Evolutionary conservation across 37 sponge, comb jelly and placozoan genomes (phyloP).

Genomic region (Cliona cf. orientalis): DNA sequence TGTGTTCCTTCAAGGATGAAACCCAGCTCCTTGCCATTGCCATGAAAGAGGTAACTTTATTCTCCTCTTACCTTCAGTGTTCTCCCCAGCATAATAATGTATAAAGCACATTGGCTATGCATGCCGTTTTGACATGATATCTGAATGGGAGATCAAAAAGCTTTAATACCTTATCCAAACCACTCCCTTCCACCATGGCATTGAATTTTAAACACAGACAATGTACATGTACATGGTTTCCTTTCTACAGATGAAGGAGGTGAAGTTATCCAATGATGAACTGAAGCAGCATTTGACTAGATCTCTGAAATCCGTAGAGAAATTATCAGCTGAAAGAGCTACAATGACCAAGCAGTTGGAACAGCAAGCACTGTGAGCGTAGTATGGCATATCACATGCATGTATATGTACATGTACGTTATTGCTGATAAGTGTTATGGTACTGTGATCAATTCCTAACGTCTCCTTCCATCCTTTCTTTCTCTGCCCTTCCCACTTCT

Average conservation of each 20-base stretch:
- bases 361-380: slow-evolving; percentile 65
- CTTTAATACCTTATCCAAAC: too few relatives aligned
- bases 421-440: neutral
- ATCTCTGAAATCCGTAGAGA: slow-evolving; percentile 47
- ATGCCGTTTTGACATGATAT: too few relatives aligned
- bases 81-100: too few relatives aligned
- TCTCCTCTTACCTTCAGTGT: too few relatives aligned
- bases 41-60: slow-evolving; percentile 78
- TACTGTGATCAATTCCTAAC: neutral
- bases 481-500: neutral
- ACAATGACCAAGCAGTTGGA: slow-evolving; percentile 55
- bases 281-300: slow-evolving; percentile 19
- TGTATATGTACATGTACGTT: neutral
- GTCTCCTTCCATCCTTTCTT: neutral
- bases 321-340: slow-evolving; percentile 33
- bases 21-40: slow-evolving; percentile 62
- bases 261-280: slow-evolving; percentile 52
- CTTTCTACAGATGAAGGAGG: slow-evolving; percentile 46
- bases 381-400: neutral
- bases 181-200: too few relatives aligned
- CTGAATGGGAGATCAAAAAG: too few relatives aligned
- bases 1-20: slow-evolving; percentile 63
- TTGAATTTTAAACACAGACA: neutral
- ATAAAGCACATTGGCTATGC: too few relatives aligned
- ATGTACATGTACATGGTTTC: neutral